phyloP scores from a whole-genome alignment of 2,888 invertebrate species.

The Phanerotoma sp. region DNA sequence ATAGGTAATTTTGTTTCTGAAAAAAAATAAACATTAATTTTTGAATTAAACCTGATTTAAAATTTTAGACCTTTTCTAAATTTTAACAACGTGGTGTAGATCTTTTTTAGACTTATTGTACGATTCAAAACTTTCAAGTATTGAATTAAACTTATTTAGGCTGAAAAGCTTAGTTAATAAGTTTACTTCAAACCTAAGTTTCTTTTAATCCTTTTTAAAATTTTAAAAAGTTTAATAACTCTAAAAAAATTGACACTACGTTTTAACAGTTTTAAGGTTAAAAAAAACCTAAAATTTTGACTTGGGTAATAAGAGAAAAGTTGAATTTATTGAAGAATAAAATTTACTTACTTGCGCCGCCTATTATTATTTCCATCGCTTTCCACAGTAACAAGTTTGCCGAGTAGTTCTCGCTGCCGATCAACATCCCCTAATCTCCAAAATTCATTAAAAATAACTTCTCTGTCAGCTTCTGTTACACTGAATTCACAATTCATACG shows the following conservation, averaged over 20 bases:
- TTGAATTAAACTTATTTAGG: no score
- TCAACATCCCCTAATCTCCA: constrained; percentile 7
- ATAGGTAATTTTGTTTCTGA: not conserved
- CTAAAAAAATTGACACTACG: no score
- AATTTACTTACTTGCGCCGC: not conserved
- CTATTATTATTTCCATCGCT: not conserved
- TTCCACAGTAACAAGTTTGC: not conserved
- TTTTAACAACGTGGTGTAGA: not conserved
- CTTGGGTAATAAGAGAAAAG: no score
- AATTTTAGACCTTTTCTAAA: not conserved
- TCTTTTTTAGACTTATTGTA: no score
- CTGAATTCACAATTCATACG: not conserved
- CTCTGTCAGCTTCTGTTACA: not conserved
- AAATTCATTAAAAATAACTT: not conserved
- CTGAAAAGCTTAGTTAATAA: no score
- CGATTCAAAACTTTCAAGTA: no score
- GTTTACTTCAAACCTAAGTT: no score
- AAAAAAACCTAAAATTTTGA: not conserved
- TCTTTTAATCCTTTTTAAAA: no score
- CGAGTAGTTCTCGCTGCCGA: not conserved
- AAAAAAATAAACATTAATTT: not conserved
- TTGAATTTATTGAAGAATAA: no score
- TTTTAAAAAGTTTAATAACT: no score
- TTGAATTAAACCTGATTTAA: not conserved
- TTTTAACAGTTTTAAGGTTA: not conserved